phyloP scores from a whole-genome alignment of 2,113 vertebrate genomes.

The Phrynosoma blainvillii region DNA sequence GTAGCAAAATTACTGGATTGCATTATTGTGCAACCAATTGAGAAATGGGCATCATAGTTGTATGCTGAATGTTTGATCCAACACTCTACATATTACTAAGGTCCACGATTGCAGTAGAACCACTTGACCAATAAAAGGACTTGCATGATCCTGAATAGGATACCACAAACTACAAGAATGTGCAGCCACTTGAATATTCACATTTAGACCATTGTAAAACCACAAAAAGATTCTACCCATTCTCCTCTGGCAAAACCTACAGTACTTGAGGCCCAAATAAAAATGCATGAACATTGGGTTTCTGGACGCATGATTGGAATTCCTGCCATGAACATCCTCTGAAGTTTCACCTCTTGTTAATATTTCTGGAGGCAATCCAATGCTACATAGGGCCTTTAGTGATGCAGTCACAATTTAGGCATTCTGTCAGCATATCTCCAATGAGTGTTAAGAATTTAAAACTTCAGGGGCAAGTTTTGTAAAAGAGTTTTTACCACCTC shows the following conservation, averaged over 20 bases:
- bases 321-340: neutral
- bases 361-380: neutral
- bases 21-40: too few species aligned
- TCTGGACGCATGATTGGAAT: neutral
- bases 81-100: too few species aligned
- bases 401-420: neutral
- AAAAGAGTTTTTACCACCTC: slow-evolving; percentile 47
- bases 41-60: too few species aligned
- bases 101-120: too few species aligned
- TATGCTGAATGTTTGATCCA: too few species aligned
- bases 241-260: neutral
- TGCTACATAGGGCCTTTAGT: neutral
- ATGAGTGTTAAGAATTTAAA: neutral
- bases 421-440: neutral
- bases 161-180: too few species aligned
- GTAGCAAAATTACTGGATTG: too few species aligned
- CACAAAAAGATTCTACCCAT: too few species aligned
- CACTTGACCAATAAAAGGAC: too few species aligned
- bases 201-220: too few species aligned
- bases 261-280: neutral
- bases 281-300: neutral
- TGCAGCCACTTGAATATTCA: too few species aligned
- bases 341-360: neutral
- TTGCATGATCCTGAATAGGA: too few species aligned
- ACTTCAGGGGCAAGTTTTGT: slow-evolving; percentile 44